Conservation (phyloP, 2,113 vertebrate species). For the Axis porcinus region DNA sequence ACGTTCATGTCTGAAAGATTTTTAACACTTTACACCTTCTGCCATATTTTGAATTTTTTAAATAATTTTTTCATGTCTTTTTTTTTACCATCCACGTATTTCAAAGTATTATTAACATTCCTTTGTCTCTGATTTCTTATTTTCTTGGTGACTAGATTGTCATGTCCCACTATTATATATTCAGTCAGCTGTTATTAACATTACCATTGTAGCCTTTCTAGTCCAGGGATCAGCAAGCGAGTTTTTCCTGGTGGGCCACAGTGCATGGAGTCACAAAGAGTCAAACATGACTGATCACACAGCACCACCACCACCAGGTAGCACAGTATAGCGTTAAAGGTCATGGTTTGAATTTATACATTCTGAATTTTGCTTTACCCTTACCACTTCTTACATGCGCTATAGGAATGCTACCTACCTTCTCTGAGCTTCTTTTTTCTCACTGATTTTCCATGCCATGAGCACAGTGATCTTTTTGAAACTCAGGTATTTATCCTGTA, state of each 20-base stretch:
- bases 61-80: neutral
- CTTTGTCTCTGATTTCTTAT: neutral
- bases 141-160: neutral
- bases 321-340: neutral
- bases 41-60: neutral
- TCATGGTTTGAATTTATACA: neutral
- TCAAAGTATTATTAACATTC: neutral
- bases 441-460: neutral
- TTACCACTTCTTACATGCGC: neutral
- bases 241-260: neutral
- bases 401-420: neutral
- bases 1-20: neutral
- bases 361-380: neutral
- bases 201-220: neutral
- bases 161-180: neutral
- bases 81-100: neutral
- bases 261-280: neutral
- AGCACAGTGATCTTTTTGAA: neutral
- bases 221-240: too few relatives aligned
- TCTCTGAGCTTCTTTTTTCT: neutral
- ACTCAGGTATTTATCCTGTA: neutral
- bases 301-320: neutral
- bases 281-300: neutral
- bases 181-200: fast-evolving
- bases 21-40: neutral